Base-by-base conservation (phyloP, 2,888 invertebrate genomes). In the Tryphoninae sp. region DNA sequence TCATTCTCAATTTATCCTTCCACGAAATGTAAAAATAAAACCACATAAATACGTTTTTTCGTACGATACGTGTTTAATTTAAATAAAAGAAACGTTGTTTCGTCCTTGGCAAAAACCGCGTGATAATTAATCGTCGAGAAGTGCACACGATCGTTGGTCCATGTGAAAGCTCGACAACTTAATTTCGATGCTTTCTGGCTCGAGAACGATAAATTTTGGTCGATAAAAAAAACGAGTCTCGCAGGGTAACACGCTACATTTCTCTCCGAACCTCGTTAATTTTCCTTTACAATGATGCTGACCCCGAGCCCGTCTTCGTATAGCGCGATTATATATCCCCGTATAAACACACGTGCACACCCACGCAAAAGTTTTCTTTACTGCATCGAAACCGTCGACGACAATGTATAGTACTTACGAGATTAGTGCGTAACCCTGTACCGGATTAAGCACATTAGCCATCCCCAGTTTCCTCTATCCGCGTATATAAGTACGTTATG, bases 351-450 rank as follows among this genome's bases (percentile, higher is more conserved):
- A 33, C 22, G 58, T 6, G 55, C 55, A 22, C 16, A 16, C 0
- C 55, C 9, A 19, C 4, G 49, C 53, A 53, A 23, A 23, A 33
- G 33, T 45, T 22, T 33, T 51, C 33, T 33, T 62, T 26, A 51
- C 51, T 16, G 51, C 26, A 16, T 23, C 26, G 19, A 62, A 40
- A 51, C 45, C 19, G 49, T 59, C 53, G 58, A 69, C 68, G 68
- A 67, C 72, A 80, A 67, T 72, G 77, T 68, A 77, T 45, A 61
- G 76, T 80, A 77, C 77, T 80, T 80, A 80, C 23, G 45, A 68
- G 67, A 77, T 77, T 80, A 80, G 76, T 68, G 77, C 67, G 76
- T 77, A 80, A 77, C 72, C 67, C 80, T 80, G 77, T 80, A 68
- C 62, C 61, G 80, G 80, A 80, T 77, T 77, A 76, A 73, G 76